phyloP scores from a whole-genome alignment of 2,113 vertebrate species.

The Corynorhinus townsendii region DNA sequence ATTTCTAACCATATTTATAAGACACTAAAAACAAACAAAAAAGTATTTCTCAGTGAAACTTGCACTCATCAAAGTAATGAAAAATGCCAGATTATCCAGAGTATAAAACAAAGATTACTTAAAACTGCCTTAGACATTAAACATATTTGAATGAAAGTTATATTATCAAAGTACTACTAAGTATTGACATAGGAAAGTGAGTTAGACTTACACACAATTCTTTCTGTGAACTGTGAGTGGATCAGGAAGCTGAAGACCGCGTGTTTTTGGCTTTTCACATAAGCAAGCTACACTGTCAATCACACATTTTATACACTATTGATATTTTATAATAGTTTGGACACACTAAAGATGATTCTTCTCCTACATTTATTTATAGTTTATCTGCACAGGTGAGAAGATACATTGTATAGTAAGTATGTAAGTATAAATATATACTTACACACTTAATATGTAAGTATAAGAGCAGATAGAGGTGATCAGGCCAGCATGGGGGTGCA shows the following conservation, averaged over 20 bases:
- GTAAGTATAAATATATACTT: no score
- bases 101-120: slow-evolving; percentile 23
- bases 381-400: background rate
- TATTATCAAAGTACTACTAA: background rate
- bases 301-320: background rate
- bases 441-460: no score
- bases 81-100: background rate
- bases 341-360: background rate
- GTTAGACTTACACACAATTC: background rate
- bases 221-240: background rate
- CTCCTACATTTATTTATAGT: background rate
- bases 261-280: background rate
- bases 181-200: background rate
- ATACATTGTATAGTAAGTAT: background rate
- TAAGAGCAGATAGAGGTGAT: no score
- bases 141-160: background rate
- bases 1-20: background rate
- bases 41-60: background rate
- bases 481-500: no score
- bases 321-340: background rate
- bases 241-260: background rate
- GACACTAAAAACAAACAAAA: background rate
- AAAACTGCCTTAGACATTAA: background rate
- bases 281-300: background rate
- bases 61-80: background rate